Conservation (phyloP, 2,888 invertebrate species). For the Marronus borbonicus region DNA sequence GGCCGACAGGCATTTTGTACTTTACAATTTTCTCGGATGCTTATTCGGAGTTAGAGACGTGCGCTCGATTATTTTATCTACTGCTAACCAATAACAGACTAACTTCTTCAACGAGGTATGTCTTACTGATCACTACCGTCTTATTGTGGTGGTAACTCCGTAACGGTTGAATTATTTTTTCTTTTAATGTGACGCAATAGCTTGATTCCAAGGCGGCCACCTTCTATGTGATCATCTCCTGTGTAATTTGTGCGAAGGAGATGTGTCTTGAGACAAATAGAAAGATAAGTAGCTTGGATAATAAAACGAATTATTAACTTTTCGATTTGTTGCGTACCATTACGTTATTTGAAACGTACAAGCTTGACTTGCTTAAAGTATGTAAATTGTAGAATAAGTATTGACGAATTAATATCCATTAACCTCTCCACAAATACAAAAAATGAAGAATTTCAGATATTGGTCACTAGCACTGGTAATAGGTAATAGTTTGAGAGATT, state of each 20-base stretch:
- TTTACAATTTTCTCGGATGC: slow-evolving; percentile 13
- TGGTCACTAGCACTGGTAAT: too few species aligned
- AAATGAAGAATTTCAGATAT: too few species aligned
- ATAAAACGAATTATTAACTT: neutral
- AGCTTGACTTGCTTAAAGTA: too few species aligned
- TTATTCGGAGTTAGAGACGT: neutral
- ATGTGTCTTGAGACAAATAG: neutral
- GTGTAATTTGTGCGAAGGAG: neutral
- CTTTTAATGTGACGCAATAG: neutral
- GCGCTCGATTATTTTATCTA: slow-evolving; percentile 7
- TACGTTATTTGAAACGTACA: too few species aligned
- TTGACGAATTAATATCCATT: too few species aligned
- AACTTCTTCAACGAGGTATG: slow-evolving; percentile 6
- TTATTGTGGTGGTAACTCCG: neutral
- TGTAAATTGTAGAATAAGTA: too few species aligned
- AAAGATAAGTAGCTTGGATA: neutral
- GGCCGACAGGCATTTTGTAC: neutral
- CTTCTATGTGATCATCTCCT: neutral
- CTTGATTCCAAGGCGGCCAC: neutral
- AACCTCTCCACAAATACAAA: too few species aligned
- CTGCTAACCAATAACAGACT: slow-evolving; percentile 12
- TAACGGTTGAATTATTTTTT: neutral
- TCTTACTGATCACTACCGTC: neutral
- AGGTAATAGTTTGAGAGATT: too few species aligned
- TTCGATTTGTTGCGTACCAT: neutral